Base-by-base conservation (phyloP, 2,888 invertebrate genomes). In the Acanthacorydalis orientalis region DNA sequence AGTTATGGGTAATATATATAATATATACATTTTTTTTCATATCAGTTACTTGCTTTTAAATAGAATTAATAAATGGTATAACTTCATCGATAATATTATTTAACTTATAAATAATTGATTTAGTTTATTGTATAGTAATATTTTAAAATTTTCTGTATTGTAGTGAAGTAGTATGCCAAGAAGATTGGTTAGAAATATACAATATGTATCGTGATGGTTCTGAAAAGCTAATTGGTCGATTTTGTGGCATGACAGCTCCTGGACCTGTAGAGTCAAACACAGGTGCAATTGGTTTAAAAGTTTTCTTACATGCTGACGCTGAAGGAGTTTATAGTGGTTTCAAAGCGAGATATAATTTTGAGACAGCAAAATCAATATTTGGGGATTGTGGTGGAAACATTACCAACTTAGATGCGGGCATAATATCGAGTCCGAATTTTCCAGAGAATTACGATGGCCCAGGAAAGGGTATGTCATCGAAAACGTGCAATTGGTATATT, bases 401-500 rank as follows among this genome's bases (percentile, higher is more conserved):
- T 61, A 89, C 84, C 56, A 84, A 81, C 56, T 74, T 80, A 58
- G 83, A 85, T 64, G 85, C 79, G 58, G 89, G 80, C 63, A 83
- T 75, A 60, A 85, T 92, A 57, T 79, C 83, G 52, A 91, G 92
- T 54, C 95, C 95, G 40, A 85, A 88, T 58, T 93, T 80, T 72
- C 95, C 95, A 46, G 76, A 79, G 51, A 84, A 90, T 57, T 97
- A 97, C 69, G 84, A 84, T 60, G 80, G 86, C 43, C 88, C 88
- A 2, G 71, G 78, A 41, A 77, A 79, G 54, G 83, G 83, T 47
- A 73, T 82, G 55, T 83, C 89, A 44, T 87, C 87, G 54, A 82
- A 84, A 64, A 88, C 87, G 52, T 98, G 97, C 71, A 92, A 96
- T 68, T 98, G 97, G 97, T 87, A 85, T 64, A 86, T 98, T 61